Evolutionary conservation across 2,113 vertebrate species (phyloP).

Genomic region (Meleagris gallopavo): DNA sequence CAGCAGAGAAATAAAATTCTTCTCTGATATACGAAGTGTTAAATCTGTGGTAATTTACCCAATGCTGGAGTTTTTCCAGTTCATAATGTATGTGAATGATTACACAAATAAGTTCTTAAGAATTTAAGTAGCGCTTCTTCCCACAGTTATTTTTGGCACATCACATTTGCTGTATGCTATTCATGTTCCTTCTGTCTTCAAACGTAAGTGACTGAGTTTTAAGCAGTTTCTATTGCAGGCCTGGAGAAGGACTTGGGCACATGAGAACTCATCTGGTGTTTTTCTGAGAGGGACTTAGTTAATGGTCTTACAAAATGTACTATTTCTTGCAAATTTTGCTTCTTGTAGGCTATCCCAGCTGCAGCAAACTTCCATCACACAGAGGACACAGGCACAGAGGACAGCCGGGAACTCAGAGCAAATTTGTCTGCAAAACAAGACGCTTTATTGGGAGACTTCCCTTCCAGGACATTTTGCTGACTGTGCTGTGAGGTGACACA

Average conservation of each 20-base stretch:
- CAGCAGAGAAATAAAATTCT: background rate
- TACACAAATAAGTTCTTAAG: background rate
- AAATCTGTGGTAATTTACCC: background rate
- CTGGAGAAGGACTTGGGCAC: background rate
- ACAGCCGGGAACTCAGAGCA: background rate
- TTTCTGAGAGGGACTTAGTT: background rate
- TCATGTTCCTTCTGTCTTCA: background rate
- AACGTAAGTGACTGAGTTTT: background rate
- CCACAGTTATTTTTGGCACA: background rate
- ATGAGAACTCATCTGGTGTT: background rate
- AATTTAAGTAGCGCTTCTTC: background rate
- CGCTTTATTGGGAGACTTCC: accelerated
- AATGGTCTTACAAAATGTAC: background rate
- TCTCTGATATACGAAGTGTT: background rate
- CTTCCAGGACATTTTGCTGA: accelerated
- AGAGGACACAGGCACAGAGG: background rate
- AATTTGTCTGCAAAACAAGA: background rate
- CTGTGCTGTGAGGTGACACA: accelerated
- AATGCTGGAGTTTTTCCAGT: background rate
- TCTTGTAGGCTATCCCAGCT: background rate
- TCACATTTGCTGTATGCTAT: background rate
- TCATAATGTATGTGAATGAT: background rate
- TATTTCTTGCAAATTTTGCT: background rate
- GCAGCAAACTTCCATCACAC: background rate
- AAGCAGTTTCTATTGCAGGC: background rate